A percentile compares a stretch with the other conserved stretches of the same genome.
phyloP scores from a whole-genome alignment of 2,113 vertebrate genomes.

The Pithys albifrons region DNA sequence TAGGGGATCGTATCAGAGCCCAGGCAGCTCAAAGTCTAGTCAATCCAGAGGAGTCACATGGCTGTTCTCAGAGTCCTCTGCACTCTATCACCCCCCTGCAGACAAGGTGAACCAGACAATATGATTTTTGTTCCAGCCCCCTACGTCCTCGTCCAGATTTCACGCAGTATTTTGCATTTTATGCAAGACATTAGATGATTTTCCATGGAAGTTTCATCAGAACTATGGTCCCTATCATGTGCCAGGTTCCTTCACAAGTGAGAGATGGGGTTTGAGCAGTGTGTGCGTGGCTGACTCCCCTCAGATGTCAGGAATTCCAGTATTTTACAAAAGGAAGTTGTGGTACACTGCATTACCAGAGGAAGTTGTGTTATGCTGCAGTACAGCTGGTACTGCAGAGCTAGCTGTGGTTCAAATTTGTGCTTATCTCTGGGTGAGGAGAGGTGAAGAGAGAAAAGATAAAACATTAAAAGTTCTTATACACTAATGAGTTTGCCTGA shows the following conservation, averaged over 20 bases:
- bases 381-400: not conserved
- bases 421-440: not conserved
- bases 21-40: not conserved
- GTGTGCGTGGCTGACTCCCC: not conserved
- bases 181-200: not conserved
- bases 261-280: not conserved
- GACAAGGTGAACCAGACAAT: not conserved
- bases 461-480: not conserved
- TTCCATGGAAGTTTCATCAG: not conserved
- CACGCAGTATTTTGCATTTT: not conserved
- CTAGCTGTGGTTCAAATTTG: not conserved
- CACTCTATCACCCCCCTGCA: not conserved
- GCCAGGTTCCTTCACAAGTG: not conserved
- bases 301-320: not conserved
- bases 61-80: not conserved
- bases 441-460: not conserved
- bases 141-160: not conserved
- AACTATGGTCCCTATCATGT: not conserved
- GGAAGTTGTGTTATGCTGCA: not conserved
- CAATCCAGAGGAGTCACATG: constrained; percentile 19
- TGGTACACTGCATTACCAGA: not conserved
- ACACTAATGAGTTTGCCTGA: not conserved
- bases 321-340: not conserved
- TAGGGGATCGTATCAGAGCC: constrained; percentile 43
- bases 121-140: not conserved